A percentile compares a stretch with the other conserved stretches of the same genome.
Conservation (phyloP, 2,797 vertebrate genomes). For the Glossophaga mutica region DNA sequence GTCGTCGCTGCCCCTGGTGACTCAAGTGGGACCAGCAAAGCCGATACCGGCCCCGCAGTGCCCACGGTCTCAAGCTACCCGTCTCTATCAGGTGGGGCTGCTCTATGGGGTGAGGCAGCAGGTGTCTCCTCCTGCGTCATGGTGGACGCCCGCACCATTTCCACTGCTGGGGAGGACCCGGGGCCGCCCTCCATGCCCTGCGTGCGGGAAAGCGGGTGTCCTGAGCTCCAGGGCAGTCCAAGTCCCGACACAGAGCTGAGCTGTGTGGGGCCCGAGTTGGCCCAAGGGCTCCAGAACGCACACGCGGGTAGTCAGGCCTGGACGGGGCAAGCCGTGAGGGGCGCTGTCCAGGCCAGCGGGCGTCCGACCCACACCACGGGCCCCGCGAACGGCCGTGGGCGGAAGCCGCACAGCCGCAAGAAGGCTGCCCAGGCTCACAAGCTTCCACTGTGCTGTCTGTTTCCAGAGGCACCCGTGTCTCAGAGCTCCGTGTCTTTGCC, state of each 20-base stretch:
- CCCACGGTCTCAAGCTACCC: accelerated
- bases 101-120: background rate
- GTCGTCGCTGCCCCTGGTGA: background rate
- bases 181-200: accelerated
- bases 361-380: background rate
- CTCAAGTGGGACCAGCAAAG: accelerated
- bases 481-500: background rate
- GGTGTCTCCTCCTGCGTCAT: background rate
- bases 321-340: background rate
- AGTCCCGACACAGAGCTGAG: background rate
- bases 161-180: accelerated
- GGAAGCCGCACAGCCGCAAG: accelerated
- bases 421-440: background rate
- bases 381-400: background rate
- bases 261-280: accelerated
- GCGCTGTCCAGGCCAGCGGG: accelerated
- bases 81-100: background rate
- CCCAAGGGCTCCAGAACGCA: background rate
- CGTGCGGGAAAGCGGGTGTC: accelerated
- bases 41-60: accelerated
- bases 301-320: accelerated
- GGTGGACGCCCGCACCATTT: background rate
- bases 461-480: accelerated
- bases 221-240: background rate
- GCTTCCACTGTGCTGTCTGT: accelerated